A percentile compares a stretch with the other conserved stretches of the same genome.
Conservation (phyloP, 1,140 invertebrate genomes). For the Monochamus saltuarius region DNA sequence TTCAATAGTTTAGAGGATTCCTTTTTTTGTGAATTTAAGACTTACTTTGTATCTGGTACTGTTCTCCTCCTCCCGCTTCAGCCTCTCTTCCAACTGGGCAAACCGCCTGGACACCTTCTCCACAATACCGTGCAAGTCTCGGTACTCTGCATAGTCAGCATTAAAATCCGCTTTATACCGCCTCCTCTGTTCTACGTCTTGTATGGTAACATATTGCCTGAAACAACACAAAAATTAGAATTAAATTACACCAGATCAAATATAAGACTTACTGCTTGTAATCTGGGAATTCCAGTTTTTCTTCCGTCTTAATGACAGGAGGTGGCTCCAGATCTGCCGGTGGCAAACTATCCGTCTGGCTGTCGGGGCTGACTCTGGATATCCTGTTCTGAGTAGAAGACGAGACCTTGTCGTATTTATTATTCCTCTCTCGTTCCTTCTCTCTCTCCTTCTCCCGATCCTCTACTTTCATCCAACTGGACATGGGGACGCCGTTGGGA, state of each 20-base stretch:
- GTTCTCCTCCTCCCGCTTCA: slow-evolving; percentile 57
- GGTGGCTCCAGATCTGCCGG: slow-evolving; percentile 24
- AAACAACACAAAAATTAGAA: slow-evolving; percentile 26
- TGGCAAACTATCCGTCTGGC: slow-evolving; percentile 44
- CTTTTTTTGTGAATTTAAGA: too few relatives aligned
- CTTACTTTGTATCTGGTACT: slow-evolving; percentile 57
- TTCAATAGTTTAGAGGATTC: too few relatives aligned
- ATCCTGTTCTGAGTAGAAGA: slow-evolving; percentile 38
- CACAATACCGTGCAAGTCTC: slow-evolving; percentile 70
- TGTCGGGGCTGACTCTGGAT: slow-evolving; percentile 47
- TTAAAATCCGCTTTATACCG: slow-evolving; percentile 88
- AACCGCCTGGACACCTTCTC: slow-evolving; percentile 77
- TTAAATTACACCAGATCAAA: not conserved
- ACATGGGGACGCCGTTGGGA: slow-evolving; percentile 6
- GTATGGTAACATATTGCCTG: slow-evolving; percentile 81
- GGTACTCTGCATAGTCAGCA: slow-evolving; percentile 81
- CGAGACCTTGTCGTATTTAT: slow-evolving; percentile 40
- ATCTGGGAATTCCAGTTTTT: slow-evolving; percentile 53
- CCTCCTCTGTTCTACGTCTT: slow-evolving; percentile 70
- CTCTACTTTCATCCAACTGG: not conserved
- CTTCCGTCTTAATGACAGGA: slow-evolving; percentile 11
- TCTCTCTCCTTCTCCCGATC: slow-evolving; percentile 16
- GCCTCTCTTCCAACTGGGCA: slow-evolving; percentile 66
- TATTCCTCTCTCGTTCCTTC: slow-evolving; percentile 35
- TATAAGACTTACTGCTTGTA: slow-evolving; percentile 57